Percentiles rank a stretch among this genome's conserved stretches.
Conservation (phyloP, 2,888 invertebrate genomes). For the Thera obeliscata region DNA sequence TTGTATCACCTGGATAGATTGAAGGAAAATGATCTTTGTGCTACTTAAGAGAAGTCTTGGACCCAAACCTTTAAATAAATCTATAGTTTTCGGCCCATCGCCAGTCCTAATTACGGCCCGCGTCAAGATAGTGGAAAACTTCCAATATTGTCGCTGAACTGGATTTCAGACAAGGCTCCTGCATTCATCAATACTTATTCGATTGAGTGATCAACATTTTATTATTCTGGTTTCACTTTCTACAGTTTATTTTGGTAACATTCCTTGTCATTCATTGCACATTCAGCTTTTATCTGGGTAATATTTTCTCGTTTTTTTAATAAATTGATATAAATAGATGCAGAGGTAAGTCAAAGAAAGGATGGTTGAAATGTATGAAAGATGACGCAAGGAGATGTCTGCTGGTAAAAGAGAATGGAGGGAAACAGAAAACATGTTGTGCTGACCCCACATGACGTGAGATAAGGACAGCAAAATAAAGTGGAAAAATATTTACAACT, state of each 20-base stretch:
- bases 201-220: conserved; percentile 34
- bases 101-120: conserved; percentile 39
- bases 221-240: conserved; percentile 31
- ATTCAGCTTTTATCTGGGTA: not conserved
- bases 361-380: no score
- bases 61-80: not conserved
- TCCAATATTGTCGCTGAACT: conserved; percentile 50
- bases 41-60: not conserved
- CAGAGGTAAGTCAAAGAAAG: no score
- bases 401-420: no score
- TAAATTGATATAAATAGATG: no score
- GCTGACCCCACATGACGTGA: no score
- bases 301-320: no score
- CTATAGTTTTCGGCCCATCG: conserved; percentile 1
- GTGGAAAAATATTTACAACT: no score
- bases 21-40: no score
- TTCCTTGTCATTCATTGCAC: conserved; percentile 3
- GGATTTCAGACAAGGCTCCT: conserved; percentile 41
- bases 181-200: conserved; percentile 41
- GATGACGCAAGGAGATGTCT: no score
- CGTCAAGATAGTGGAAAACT: conserved; percentile 59
- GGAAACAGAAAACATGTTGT: no score
- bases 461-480: no score
- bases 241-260: conserved; percentile 17
- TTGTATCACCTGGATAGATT: no score